A percentile compares a stretch with the other conserved stretches of the same genome.
Conservation (phyloP, 2,797 vertebrate genomes). For the Liparis tanakae region DNA sequence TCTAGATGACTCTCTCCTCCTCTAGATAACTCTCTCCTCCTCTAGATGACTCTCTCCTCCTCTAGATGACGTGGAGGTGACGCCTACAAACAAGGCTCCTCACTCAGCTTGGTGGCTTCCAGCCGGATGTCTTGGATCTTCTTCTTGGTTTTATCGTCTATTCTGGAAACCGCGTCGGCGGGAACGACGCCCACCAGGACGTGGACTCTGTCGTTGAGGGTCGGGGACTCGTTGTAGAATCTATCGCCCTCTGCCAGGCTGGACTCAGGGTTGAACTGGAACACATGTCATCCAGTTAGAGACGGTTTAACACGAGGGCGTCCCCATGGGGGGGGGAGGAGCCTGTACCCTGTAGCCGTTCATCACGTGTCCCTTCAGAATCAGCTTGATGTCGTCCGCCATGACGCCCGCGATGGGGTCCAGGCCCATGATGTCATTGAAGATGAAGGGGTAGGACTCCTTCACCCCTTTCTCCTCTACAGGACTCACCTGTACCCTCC, state of each 20-base stretch:
- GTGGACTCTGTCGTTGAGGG: conserved; percentile 15
- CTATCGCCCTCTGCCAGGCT: rapidly evolving
- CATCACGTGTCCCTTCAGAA: conserved; percentile 17
- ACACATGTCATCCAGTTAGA: background rate
- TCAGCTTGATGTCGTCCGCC: conserved; percentile 17
- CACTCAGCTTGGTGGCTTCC: conserved; percentile 8
- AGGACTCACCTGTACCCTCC: no score
- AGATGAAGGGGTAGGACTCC: no score
- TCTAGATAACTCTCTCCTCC: no score
- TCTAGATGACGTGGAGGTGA: no score
- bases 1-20: no score
- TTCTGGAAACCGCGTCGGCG: rapidly evolving
- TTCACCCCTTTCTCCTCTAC: no score
- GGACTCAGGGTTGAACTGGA: conserved; percentile 8
- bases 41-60: no score
- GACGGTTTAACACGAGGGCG: background rate
- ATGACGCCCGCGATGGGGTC: rapidly evolving
- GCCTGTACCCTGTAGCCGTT: background rate
- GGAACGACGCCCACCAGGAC: conserved; percentile 34
- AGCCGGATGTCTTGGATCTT: background rate
- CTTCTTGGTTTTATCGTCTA: rapidly evolving
- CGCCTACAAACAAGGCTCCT: no score
- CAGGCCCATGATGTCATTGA: conserved; percentile 36
- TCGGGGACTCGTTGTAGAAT: background rate
- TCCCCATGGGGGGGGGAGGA: no score